Conservation (phyloP, 2,113 vertebrate genomes). For the Sander vitreus region DNA sequence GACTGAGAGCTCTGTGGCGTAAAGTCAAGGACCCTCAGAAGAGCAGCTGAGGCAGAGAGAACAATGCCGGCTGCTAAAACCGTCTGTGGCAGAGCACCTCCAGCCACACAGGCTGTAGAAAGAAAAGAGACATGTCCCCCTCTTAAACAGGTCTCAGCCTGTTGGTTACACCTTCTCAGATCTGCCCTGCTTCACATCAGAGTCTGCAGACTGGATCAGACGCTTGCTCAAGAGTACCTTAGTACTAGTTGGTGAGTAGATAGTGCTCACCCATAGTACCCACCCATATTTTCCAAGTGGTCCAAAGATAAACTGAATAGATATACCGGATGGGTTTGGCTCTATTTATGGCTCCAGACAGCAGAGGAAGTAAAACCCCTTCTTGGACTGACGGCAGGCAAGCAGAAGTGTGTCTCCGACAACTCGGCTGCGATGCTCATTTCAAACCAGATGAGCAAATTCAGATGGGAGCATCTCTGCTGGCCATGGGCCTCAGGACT, state of each 20-base stretch:
- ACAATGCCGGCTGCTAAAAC: conserved; percentile 60
- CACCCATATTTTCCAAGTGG: conserved; percentile 13
- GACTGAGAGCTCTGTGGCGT: conserved; percentile 24
- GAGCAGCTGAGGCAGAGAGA: conserved; percentile 22
- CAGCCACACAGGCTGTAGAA: neutral
- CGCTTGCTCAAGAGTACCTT: neutral
- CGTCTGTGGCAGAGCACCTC: conserved; percentile 36
- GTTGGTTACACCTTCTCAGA: neutral
- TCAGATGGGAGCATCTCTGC: neutral
- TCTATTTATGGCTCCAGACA: conserved; percentile 12
- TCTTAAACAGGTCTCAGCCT: neutral
- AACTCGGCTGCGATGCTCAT: neutral
- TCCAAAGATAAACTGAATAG: neutral
- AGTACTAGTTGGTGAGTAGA: neutral
- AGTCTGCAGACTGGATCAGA: neutral
- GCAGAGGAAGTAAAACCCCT: conserved; percentile 3
- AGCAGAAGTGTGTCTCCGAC: conserved; percentile 5
- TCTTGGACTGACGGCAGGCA: neutral
- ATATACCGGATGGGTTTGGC: neutral
- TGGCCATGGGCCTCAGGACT: neutral
- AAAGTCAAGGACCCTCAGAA: conserved; percentile 53
- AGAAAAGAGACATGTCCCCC: conserved; percentile 2
- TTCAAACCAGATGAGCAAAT: conserved; percentile 9
- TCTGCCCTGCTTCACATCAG: neutral
- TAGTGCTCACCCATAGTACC: neutral